Evolutionary conservation across 2,797 vertebrate species (phyloP).

Genomic region (Brachyrhaphis roseni): DNA sequence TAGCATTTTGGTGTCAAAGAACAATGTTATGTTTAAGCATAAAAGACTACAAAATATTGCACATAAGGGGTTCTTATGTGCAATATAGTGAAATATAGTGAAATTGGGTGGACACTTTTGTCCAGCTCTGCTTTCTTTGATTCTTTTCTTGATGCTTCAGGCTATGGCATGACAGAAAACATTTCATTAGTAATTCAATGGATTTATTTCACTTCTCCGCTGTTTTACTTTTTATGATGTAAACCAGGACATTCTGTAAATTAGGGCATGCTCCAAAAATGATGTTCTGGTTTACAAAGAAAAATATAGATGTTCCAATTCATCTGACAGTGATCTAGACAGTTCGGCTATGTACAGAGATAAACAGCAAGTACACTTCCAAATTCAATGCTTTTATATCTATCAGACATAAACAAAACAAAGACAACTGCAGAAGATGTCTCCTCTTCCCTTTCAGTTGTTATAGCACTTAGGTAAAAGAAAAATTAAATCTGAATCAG

Average conservation of each 20-base stretch:
- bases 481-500: background rate
- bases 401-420: background rate
- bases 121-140: background rate
- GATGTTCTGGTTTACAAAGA: background rate
- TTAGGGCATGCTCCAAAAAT: background rate
- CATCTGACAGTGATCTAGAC: background rate
- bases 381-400: background rate
- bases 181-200: background rate
- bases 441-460: background rate
- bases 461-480: background rate
- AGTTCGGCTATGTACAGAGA: background rate
- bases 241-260: background rate
- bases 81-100: background rate
- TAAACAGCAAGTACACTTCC: background rate
- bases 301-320: background rate
- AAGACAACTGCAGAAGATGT: background rate
- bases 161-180: background rate
- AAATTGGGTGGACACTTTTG: background rate
- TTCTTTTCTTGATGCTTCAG: background rate
- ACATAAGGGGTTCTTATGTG: background rate
- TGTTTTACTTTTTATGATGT: background rate
- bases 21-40: background rate
- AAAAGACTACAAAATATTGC: background rate
- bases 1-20: background rate
- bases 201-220: background rate